Evolutionary conservation across 2,888 invertebrate species (phyloP), one percentile per base, ranked within the genome.

Genomic region (Scaptomyza tumidula): DNA sequence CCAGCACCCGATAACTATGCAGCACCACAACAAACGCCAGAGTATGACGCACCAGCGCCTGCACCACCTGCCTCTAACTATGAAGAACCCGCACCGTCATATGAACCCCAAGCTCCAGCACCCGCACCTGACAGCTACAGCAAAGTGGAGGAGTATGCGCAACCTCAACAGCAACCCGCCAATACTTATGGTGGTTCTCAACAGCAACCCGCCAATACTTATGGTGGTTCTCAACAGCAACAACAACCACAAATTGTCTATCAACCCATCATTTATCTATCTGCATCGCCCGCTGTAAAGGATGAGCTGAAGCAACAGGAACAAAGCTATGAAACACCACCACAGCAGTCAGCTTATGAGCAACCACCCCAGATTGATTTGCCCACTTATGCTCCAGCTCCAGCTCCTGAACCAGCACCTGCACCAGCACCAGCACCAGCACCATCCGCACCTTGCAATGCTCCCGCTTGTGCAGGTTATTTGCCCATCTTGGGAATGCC

Each of bases 241-340:
- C 81, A 60, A 10, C 46, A 48, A 19, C 86, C 89, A 0, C 89
- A 86, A 45, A 84, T 90, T 19, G 70, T 90, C 31, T 90, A 90
- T 68, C 90, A 90, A 46, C 90, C 90, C 19, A 90, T 90, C 6
- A 90, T 90, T 44, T 90, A 90, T 49, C 58, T 90, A 0, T 71
- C 86, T 1, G 71, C 90, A 6, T 74, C 75, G 6, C 33, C 71
- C 0, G 69, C 56, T 2, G 31, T 16, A 0, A 72, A 60, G 11
- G 31, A 55, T 2, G 54, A 70, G 11, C 14, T 11, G 6, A 62
- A 63, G n/a, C 31, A 24, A 5, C 16, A 43, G n/a, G 61, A 46
- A 2, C 54, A 53, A 31, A 50, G 41, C 19, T 76, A 75, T 43
- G 49, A 67, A 16, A 24, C 52, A 5, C 57, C 44, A 29, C 19